These are phyloP conservation scores for Parotia lawesii DNA, from an alignment of 2,113 vertebrate species.

Conservation along the genomic window DNA sequence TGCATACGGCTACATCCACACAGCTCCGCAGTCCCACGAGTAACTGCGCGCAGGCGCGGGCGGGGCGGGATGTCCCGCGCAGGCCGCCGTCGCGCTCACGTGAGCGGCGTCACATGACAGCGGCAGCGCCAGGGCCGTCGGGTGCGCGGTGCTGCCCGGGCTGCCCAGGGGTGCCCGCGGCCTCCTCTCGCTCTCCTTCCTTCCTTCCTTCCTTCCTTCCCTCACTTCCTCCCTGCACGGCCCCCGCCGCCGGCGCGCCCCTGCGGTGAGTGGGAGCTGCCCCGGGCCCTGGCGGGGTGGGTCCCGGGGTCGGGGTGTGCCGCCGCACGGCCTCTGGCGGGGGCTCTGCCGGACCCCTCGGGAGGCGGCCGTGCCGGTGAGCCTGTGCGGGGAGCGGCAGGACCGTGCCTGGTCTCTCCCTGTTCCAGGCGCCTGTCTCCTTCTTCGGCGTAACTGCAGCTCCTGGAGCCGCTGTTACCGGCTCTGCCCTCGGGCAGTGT, in stretches of 20 bases:
- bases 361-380: neutral
- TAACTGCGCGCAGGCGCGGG: rapidly evolving
- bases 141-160: neutral
- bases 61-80: neutral
- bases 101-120: constrained; percentile 20
- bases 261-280: neutral
- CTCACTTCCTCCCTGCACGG: rapidly evolving
- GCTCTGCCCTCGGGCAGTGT: neutral
- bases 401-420: no score
- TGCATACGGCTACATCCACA: rapidly evolving
- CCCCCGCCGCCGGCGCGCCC: no score
- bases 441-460: no score
- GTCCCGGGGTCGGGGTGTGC: no score
- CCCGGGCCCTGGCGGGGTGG: no score
- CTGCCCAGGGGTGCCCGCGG: neutral
- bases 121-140: rapidly evolving
- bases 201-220: no score
- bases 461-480: rapidly evolving
- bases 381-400: neutral
- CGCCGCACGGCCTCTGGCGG: neutral
- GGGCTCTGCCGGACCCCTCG: neutral
- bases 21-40: rapidly evolving
- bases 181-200: no score
- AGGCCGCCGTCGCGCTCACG: constrained; percentile 25
- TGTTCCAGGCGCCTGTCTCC: rapidly evolving